Conservation (phyloP, 1,140 invertebrate species). For the Leptopilina boulardi region DNA sequence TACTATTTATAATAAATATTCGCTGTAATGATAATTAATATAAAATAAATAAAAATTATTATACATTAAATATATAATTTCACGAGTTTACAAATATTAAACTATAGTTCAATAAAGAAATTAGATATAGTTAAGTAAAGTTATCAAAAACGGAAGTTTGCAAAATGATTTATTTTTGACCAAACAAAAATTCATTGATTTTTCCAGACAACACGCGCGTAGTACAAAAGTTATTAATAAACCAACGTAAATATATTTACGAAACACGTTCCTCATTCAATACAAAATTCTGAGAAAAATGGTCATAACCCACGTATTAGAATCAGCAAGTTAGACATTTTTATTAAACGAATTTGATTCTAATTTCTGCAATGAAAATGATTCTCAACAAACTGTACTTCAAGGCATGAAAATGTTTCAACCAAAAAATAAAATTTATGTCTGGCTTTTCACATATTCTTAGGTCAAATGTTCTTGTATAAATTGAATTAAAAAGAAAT, state of each 20-base stretch:
- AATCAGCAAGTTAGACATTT: background rate
- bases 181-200: background rate
- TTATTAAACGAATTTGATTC: constrained; percentile 5
- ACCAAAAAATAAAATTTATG: constrained; percentile 4
- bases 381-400: constrained; percentile 6
- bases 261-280: constrained; percentile 27
- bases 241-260: constrained; percentile 47
- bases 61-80: too few relatives aligned
- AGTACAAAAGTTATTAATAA: constrained; percentile 53
- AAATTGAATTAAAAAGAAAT: too few relatives aligned
- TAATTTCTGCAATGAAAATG: background rate
- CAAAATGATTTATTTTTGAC: background rate
- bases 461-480: too few relatives aligned
- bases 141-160: too few relatives aligned
- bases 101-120: too few relatives aligned
- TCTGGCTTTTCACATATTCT: background rate
- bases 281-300: constrained; percentile 46
- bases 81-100: too few relatives aligned
- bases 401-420: background rate
- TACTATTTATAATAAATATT: too few relatives aligned
- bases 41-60: too few relatives aligned
- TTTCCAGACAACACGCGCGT: constrained; percentile 3
- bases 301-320: constrained; percentile 3
- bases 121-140: too few relatives aligned
- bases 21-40: too few relatives aligned